phyloP scores from a whole-genome alignment of 1,140 invertebrate genomes.

The Cryptotermes secundus region DNA sequence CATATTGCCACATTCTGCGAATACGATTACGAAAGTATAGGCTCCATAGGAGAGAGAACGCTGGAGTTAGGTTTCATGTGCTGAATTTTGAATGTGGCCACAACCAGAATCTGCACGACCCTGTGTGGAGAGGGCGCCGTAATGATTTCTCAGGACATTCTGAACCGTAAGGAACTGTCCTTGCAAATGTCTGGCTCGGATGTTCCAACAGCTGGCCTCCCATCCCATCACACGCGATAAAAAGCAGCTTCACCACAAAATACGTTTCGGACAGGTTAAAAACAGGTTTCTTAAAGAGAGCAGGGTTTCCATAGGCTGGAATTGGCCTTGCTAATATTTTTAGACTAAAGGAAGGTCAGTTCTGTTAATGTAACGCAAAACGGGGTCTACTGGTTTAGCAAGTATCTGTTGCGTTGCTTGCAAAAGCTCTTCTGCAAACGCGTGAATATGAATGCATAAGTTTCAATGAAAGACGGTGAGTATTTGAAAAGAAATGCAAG shows the following conservation, averaged over 20 bases:
- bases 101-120: too few species aligned
- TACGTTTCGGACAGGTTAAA: neutral
- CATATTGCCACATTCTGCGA: too few species aligned
- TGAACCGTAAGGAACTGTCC: neutral
- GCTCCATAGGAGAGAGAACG: too few species aligned
- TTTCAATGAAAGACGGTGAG: neutral
- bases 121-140: too few species aligned
- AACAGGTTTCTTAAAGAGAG: neutral
- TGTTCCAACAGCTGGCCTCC: neutral
- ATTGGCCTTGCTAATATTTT: neutral
- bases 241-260: neutral
- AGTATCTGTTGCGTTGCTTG: constrained; percentile 5
- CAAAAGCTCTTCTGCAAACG: constrained; percentile 5
- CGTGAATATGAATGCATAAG: neutral
- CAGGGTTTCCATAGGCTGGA: neutral
- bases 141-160: too few species aligned
- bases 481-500: neutral
- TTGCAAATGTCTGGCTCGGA: neutral
- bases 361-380: neutral
- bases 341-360: neutral
- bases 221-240: neutral
- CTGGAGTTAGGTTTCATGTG: too few species aligned
- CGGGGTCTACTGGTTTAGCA: neutral
- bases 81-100: too few species aligned
- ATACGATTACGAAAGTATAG: too few species aligned